Percentiles rank a stretch among this genome's conserved stretches.
Conservation (phyloP, 2,113 vertebrate genomes). For the Coptodon rendalli region DNA sequence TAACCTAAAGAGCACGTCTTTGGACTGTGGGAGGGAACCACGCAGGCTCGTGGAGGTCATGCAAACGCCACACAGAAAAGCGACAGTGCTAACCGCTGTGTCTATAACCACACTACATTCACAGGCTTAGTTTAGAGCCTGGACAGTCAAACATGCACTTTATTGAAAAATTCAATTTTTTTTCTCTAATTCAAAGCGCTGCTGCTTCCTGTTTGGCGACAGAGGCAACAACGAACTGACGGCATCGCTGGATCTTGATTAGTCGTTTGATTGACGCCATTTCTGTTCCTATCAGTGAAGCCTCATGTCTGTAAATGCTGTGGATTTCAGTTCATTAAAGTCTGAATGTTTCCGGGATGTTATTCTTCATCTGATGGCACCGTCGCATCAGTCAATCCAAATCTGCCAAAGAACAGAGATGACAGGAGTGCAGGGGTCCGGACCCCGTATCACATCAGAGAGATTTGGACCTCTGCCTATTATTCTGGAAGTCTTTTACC, state of each 20-base stretch:
- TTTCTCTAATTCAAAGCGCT: not conserved
- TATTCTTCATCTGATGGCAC: not conserved
- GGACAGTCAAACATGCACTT: not conserved
- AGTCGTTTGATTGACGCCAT: too few species aligned
- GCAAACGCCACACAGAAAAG: not conserved
- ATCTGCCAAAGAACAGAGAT: too few species aligned
- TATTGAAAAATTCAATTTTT: not conserved
- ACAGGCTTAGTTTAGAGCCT: not conserved
- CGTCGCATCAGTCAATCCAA: too few species aligned
- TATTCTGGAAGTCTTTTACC: not conserved
- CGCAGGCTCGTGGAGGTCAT: not conserved
- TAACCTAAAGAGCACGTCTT: not conserved
- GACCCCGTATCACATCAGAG: too few species aligned
- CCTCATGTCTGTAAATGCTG: too few species aligned
- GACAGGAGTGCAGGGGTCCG: too few species aligned
- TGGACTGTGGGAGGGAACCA: not conserved
- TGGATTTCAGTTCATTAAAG: too few species aligned
- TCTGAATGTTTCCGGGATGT: too few species aligned
- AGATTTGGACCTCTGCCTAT: not conserved
- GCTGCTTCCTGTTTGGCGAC: not conserved
- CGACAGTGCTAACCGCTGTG: fast-evolving
- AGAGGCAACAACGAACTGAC: too few species aligned
- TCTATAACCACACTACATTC: fast-evolving
- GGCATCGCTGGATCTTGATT: not conserved
- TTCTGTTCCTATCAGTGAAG: too few species aligned